Percentiles rank a stretch among this genome's conserved stretches.
Evolutionary conservation across 2,797 vertebrate genomes (phyloP).

Genomic region (Cebuella pygmaea): DNA sequence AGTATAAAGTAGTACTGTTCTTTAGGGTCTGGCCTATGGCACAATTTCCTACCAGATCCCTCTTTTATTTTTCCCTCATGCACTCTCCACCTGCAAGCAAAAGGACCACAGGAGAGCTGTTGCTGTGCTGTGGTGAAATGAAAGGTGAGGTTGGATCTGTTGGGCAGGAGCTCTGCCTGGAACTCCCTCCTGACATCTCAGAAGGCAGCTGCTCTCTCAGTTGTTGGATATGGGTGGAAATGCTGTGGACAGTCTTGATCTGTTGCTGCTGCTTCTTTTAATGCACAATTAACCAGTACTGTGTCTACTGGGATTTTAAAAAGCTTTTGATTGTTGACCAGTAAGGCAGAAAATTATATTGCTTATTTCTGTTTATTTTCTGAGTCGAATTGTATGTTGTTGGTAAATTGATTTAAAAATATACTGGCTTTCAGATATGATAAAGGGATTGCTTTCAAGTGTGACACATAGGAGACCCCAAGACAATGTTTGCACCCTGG

Average conservation of each 20-base stretch:
- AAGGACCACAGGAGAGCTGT: not conserved
- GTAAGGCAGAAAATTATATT: constrained; percentile 34
- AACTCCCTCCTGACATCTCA: not conserved
- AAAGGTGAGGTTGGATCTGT: not conserved
- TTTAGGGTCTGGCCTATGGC: constrained; percentile 40
- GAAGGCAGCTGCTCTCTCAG: not conserved
- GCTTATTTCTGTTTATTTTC: constrained; percentile 35
- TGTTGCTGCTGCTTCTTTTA: not conserved
- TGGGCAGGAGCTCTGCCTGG: not conserved
- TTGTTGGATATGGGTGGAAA: not conserved
- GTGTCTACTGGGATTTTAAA: not conserved
- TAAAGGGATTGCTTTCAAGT: not conserved
- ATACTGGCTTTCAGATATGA: not conserved
- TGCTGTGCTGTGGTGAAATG: too few species aligned
- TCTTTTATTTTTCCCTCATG: not conserved
- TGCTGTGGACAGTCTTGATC: not conserved
- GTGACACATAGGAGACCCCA: not conserved
- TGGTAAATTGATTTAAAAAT: not conserved
- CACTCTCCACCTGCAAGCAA: not conserved
- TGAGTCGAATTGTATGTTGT: not conserved
- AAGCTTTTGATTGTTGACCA: not conserved
- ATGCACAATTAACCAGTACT: constrained; percentile 19
- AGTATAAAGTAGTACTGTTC: constrained; percentile 46
- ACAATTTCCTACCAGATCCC: not conserved
- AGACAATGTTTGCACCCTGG: not conserved